Percentiles rank a stretch among this genome's conserved stretches.
Conservation (phyloP, 1,140 invertebrate genomes). For the Telenomus remus region DNA sequence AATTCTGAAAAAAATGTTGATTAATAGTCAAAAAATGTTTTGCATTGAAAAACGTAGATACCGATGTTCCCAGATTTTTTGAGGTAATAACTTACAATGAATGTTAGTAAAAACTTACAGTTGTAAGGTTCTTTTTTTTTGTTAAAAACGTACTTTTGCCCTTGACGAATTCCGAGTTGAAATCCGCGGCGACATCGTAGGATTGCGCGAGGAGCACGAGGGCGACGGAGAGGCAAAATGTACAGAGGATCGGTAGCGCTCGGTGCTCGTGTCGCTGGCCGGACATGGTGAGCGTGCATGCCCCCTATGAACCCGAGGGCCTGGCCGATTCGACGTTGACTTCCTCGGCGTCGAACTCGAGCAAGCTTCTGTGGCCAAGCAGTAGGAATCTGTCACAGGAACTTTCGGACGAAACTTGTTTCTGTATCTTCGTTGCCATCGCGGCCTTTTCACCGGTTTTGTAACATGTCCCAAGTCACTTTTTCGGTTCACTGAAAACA, state of each 20-base stretch:
- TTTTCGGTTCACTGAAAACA: slow-evolving; percentile 52
- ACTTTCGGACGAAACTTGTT: slow-evolving; percentile 50
- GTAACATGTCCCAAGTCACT: slow-evolving; percentile 63
- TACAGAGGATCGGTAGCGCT: slow-evolving; percentile 67
- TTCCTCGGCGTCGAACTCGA: slow-evolving; percentile 56
- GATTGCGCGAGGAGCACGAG: slow-evolving; percentile 65
- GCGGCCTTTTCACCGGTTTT: slow-evolving; percentile 64
- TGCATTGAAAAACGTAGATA: slow-evolving; percentile 11
- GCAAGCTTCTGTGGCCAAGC: slow-evolving; percentile 52
- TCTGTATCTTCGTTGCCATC: slow-evolving; percentile 64
- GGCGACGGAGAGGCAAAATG: slow-evolving; percentile 59
- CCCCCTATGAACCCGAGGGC: slow-evolving; percentile 68
- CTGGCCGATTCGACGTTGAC: slow-evolving; percentile 60
- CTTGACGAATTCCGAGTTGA: slow-evolving; percentile 77
- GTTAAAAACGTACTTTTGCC: slow-evolving; percentile 75
- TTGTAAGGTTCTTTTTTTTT: slow-evolving; percentile 3
- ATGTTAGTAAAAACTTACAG: not conserved
- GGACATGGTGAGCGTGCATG: slow-evolving; percentile 74
- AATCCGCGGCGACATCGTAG: slow-evolving; percentile 68
- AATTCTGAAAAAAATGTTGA: too few relatives aligned
- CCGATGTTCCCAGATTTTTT: slow-evolving; percentile 55
- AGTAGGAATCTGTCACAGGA: slow-evolving; percentile 59
- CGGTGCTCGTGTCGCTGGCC: slow-evolving; percentile 65
- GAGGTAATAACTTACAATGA: slow-evolving; percentile 39
- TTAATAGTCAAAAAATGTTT: too few relatives aligned